A percentile compares a stretch with the other conserved stretches of the same genome.
Evolutionary conservation across 2,797 vertebrate genomes (phyloP).

Genomic region (Clangula hyemalis): DNA sequence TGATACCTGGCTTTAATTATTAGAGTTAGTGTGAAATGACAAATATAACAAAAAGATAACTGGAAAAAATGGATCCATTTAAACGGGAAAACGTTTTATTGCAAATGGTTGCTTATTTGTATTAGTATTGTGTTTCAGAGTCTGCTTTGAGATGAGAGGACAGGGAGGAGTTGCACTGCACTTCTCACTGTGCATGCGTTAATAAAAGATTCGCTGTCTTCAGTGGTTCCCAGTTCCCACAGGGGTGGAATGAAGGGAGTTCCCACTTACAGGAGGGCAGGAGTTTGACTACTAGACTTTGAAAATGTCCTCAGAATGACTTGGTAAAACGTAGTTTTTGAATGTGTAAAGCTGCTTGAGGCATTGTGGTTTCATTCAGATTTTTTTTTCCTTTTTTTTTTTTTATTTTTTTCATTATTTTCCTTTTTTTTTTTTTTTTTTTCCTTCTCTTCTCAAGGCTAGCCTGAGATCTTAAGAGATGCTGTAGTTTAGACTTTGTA

Average conservation of each 20-base stretch:
- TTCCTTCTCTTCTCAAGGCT: background rate
- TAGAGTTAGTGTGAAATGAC: background rate
- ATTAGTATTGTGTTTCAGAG: background rate
- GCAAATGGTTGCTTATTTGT: background rate
- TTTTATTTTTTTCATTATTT: no score
- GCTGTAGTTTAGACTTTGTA: background rate
- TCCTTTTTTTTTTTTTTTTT: background rate
- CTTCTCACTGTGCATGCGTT: background rate
- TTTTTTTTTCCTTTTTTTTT: background rate
- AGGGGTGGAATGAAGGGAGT: background rate
- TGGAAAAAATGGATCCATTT: background rate
- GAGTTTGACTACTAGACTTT: background rate
- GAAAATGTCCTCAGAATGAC: slow-evolving; percentile 8
- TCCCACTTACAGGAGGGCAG: background rate
- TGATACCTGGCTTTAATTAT: background rate
- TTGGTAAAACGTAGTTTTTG: background rate
- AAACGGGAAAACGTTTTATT: background rate
- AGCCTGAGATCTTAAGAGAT: background rate
- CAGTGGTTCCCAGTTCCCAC: background rate
- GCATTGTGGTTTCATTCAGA: background rate
- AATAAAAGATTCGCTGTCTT: background rate
- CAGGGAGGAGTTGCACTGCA: background rate
- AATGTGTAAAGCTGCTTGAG: background rate
- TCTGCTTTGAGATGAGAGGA: background rate
- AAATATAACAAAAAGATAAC: background rate